Evolutionary conservation across 1,140 invertebrate genomes (phyloP), one percentile per base, ranked within the genome.

Genomic region (Neotoxoptera formosana): DNA sequence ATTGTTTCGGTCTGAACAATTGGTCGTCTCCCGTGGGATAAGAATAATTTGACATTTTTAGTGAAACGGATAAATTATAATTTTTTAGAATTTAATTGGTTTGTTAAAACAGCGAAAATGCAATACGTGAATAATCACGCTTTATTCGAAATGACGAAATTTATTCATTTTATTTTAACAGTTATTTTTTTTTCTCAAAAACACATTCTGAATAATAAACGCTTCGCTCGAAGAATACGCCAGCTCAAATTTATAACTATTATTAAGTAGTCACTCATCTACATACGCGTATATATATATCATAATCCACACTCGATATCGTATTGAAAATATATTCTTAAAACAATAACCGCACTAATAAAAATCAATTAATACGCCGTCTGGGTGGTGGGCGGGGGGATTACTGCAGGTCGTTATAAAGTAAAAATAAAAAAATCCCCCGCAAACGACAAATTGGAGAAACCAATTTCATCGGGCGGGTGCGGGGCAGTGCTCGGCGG

Each of bases 401-500:
- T 83, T 41, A 36, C 23, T 36, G 47, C 23, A 30, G 11, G 25
- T 34, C n/a, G 30, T 30, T 60, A 81, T 81, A 21, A 6, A 36
- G 41, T 7, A 36, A 81, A 91, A 81, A n/a, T n/a, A 47, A 11
- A 53, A 92, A 41, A 83, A 21, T 81, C 25, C 9, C 51, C 17
- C 36, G 17, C 30, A 36, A 6, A 51, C 84, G 91, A 92, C n/a
- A 92, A 92, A 92, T 92, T 92, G 83, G 20, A 92, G 25, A 92
- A 83, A 76, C 67, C 76, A 84, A 83, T 92, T 92, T 53, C 76
- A 14, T 41, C 84, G n/a, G n/a, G 17, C 2, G 45, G n/a, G n/a
- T n/a, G n/a, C n/a, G n/a, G n/a, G 34, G 34, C 14, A 2, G n/a
- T n/a, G n/a, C 23, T 17, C 34, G 9, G 14, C 20, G n/a, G n/a